A percentile compares a stretch with the other conserved stretches of the same genome.
Evolutionary conservation across 2,797 vertebrate species (phyloP).

Genomic region (Falco concolor): DNA sequence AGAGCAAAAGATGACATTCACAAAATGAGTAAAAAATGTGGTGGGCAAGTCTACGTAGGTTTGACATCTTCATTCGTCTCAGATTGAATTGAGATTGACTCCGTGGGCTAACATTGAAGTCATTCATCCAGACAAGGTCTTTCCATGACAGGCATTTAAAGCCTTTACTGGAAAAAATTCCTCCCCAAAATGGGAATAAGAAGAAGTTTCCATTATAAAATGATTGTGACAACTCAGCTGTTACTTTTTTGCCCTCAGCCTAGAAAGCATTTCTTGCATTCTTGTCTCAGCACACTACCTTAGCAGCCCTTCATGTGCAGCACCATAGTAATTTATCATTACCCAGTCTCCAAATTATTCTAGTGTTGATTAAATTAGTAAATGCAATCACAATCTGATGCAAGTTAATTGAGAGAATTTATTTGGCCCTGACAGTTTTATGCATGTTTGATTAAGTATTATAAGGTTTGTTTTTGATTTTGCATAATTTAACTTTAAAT

Average conservation of each 20-base stretch:
- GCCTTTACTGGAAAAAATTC: not conserved
- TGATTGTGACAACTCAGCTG: not conserved
- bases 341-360: constrained; percentile 75
- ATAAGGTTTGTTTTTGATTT: constrained; percentile 90
- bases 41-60: not conserved
- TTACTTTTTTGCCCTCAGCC: not conserved
- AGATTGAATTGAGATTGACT: not conserved
- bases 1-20: not conserved
- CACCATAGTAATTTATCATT: constrained; percentile 65
- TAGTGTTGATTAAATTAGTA: constrained; percentile 86
- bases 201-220: not conserved
- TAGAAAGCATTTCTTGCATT: not conserved
- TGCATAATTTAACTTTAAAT: constrained; percentile 92
- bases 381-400: constrained; percentile 86
- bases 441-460: constrained; percentile 90
- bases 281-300: not conserved
- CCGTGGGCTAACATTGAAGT: accelerated
- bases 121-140: not conserved
- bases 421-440: constrained; percentile 87
- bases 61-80: not conserved
- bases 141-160: accelerated
- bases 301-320: not conserved
- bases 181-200: not conserved
- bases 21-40: not conserved
- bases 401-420: constrained; percentile 85